These are phyloP conservation scores for Calcarius lapponicus DNA, from an alignment of 2,797 vertebrate genomes.

Conservation along the genomic window DNA sequence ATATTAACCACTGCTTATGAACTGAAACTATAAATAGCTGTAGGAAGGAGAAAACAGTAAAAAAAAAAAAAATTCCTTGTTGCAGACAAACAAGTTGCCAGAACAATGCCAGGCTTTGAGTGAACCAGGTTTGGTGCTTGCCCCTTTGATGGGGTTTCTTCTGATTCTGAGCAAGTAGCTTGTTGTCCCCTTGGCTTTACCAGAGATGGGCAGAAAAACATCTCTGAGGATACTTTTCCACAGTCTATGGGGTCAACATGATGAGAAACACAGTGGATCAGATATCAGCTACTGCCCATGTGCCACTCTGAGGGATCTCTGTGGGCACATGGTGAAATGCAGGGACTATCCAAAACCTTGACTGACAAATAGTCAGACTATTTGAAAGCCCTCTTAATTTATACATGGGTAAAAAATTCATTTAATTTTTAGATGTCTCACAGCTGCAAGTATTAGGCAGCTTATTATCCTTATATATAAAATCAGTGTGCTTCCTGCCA, in stretches of 20 bases:
- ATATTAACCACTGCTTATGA: background rate
- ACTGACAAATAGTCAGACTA: background rate
- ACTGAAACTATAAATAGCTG: slow-evolving; percentile 12
- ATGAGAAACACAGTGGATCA: background rate
- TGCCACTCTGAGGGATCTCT: background rate
- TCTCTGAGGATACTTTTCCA: background rate
- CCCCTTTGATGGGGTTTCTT: background rate
- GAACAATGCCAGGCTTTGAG: background rate
- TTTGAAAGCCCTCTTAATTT: background rate
- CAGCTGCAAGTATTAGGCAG: background rate
- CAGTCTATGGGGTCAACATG: background rate
- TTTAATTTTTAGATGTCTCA: background rate
- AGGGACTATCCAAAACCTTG: background rate
- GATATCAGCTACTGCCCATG: background rate
- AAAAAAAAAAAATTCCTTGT: background rate
- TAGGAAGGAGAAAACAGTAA: background rate
- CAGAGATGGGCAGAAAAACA: background rate
- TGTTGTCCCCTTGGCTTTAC: background rate
- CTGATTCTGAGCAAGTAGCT: background rate
- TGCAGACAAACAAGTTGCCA: background rate
- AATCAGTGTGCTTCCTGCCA: accelerated
- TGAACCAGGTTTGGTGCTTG: background rate
- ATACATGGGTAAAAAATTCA: background rate
- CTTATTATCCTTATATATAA: background rate
- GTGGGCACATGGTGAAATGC: background rate